phyloP scores from a whole-genome alignment of 2,888 invertebrate species.

The Glaucopsyche alexis region DNA sequence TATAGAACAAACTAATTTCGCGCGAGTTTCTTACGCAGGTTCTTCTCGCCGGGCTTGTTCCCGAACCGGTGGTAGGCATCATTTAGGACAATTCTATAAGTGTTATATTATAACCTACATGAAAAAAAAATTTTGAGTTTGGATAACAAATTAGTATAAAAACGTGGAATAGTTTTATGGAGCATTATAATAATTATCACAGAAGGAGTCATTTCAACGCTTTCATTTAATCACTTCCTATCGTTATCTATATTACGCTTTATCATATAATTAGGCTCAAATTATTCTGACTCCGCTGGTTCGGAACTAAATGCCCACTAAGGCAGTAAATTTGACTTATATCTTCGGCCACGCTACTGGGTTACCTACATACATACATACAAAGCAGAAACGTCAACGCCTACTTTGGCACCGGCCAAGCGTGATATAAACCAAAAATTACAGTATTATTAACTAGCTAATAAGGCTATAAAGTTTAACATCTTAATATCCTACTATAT shows the following conservation, averaged over 20 bases:
- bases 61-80: no score
- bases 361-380: neutral
- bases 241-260: neutral
- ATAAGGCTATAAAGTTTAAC: no score
- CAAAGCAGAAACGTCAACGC: no score
- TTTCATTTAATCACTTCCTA: constrained; percentile 6
- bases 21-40: no score
- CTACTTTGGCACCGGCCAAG: no score
- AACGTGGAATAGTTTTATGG: neutral
- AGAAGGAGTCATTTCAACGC: neutral
- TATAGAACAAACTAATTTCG: neutral
- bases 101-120: no score
- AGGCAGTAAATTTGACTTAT: neutral
- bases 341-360: neutral
- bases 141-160: neutral
- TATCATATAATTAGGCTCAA: neutral
- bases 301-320: neutral
- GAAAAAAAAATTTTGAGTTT: no score
- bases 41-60: no score
- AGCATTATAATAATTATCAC: neutral
- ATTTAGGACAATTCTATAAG: no score
- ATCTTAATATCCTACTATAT: no score
- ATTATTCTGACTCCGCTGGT: neutral
- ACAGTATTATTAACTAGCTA: no score
- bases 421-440: no score